phyloP scores from a whole-genome alignment of 1,140 invertebrate genomes.

The Varroa destructor region DNA sequence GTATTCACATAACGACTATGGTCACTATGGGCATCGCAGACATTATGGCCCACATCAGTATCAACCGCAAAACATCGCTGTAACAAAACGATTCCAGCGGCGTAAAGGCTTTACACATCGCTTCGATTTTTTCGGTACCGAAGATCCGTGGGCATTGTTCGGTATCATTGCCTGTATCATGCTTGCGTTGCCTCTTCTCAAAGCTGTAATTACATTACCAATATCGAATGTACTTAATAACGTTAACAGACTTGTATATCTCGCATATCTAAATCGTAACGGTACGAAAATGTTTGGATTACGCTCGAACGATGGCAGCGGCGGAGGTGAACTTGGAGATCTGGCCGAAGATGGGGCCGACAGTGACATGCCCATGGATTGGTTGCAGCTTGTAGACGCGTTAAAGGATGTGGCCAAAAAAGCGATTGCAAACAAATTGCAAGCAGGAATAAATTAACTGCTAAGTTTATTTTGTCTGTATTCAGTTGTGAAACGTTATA shows the following conservation, averaged over 20 bases:
- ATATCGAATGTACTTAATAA: background rate
- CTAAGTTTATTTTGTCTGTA: no score
- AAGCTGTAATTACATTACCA: conserved; percentile 12
- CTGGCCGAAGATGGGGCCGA: no score
- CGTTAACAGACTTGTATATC: background rate
- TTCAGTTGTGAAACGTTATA: no score
- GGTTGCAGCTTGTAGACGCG: no score
- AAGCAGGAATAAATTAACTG: no score
- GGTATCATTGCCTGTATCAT: background rate
- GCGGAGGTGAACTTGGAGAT: background rate
- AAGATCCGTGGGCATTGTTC: conserved; percentile 13
- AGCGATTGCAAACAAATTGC: no score
- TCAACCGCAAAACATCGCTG: background rate
- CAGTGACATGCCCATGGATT: no score
- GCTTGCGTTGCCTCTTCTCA: conserved; percentile 5
- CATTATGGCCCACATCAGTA: background rate
- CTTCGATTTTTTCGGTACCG: conserved; percentile 5
- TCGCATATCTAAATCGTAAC: conserved; percentile 21
- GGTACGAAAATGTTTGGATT: conserved; percentile 7
- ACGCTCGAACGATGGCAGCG: background rate
- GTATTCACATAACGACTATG: no score
- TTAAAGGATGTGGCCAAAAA: no score
- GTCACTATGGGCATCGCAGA: no score
- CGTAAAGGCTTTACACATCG: conserved; percentile 10
- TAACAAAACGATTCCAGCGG: background rate